phyloP scores from a whole-genome alignment of 2,888 invertebrate species.

The Nephrocerus scutellatus region DNA sequence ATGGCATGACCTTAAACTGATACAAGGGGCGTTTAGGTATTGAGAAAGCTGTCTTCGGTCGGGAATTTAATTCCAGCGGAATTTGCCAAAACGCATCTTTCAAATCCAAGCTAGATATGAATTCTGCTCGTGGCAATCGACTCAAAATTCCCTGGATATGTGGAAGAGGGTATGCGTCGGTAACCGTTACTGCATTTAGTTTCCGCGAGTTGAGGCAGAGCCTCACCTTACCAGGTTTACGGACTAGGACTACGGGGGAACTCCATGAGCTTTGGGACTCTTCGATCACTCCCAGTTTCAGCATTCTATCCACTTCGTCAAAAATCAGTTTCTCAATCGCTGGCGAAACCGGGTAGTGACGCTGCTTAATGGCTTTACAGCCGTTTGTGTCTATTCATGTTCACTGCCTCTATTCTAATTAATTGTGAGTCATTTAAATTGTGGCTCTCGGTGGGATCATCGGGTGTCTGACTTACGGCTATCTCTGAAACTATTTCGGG shows the following conservation, averaged over 20 bases:
- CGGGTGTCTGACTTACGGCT: too few species aligned
- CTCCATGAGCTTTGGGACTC: not conserved
- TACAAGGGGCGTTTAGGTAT: too few species aligned
- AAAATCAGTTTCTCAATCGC: constrained; percentile 1
- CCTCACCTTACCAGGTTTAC: constrained; percentile 13
- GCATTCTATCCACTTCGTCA: constrained; percentile 4
- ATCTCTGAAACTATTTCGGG: too few species aligned
- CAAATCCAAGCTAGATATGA: not conserved
- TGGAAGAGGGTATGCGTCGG: constrained; percentile 8
- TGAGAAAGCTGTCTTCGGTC: too few species aligned
- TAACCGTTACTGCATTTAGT: constrained; percentile 3
- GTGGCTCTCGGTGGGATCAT: too few species aligned
- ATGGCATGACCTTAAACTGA: constrained; percentile 3
- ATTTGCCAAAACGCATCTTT: not conserved
- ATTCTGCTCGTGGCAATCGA: not conserved
- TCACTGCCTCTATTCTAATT: not conserved
- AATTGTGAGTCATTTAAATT: too few species aligned
- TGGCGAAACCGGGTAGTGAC: constrained; percentile 1
- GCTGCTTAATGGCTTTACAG: not conserved
- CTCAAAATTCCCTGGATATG: constrained; percentile 22
- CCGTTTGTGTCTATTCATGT: too few species aligned
- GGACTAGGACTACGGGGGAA: constrained; percentile 21
- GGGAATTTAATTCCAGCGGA: too few species aligned
- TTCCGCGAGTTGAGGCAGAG: not conserved
- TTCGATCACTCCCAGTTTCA: constrained; percentile 1